Conservation (phyloP, 2,888 invertebrate species). For the Lucinisca nassula region DNA sequence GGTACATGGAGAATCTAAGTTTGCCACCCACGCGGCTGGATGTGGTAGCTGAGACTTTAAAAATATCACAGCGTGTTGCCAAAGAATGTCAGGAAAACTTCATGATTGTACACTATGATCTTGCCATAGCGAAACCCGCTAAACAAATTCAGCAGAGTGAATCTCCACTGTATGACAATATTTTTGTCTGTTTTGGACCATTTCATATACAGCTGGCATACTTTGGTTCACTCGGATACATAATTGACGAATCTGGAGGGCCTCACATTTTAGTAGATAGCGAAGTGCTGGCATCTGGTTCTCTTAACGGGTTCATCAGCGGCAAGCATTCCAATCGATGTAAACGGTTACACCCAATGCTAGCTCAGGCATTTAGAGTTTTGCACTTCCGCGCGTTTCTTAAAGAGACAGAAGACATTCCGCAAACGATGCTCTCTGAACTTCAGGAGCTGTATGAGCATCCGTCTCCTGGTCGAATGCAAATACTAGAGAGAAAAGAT, state of each 20-base stretch:
- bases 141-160: constrained; percentile 66
- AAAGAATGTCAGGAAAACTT: constrained; percentile 40
- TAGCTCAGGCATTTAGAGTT: no score
- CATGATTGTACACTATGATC: constrained; percentile 34
- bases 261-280: constrained; percentile 64
- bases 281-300: constrained; percentile 62
- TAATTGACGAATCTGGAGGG: constrained; percentile 68
- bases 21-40: constrained; percentile 55
- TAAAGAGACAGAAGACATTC: no score
- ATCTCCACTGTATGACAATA: constrained; percentile 64
- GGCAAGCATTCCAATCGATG: no score
- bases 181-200: constrained; percentile 67
- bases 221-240: constrained; percentile 63
- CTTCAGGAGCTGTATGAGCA: no score
- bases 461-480: no score
- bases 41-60: constrained; percentile 62
- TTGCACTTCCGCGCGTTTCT: no score
- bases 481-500: no score
- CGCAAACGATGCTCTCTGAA: no score
- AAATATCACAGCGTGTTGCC: constrained; percentile 48
- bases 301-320: no score
- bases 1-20: constrained; percentile 55
- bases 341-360: no score
- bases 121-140: constrained; percentile 55
- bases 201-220: constrained; percentile 69